Evolutionary conservation across 2,797 vertebrate genomes (phyloP).

Genomic region (Lateolabrax maculatus): DNA sequence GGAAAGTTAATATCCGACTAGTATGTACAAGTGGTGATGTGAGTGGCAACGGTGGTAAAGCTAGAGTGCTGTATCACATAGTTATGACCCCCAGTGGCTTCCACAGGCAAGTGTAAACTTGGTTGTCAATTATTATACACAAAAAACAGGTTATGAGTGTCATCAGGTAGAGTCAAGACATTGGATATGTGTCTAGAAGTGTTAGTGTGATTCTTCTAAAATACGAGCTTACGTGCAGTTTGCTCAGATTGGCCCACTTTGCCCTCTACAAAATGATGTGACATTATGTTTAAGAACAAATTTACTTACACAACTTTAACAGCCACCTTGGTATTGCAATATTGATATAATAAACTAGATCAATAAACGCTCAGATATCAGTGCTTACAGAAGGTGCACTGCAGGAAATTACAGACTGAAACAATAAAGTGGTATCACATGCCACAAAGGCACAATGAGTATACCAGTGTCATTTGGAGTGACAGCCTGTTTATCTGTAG

Average conservation of each 20-base stretch:
- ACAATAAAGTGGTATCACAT: slow-evolving; percentile 2
- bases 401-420: neutral
- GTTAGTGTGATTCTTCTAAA: neutral
- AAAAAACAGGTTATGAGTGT: neutral
- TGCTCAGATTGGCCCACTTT: neutral
- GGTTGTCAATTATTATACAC: neutral
- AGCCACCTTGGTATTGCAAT: neutral
- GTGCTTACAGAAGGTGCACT: neutral
- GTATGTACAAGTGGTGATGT: neutral
- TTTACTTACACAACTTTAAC: neutral
- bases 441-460: neutral
- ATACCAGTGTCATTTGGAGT: neutral
- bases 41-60: neutral
- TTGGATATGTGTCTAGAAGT: neutral
- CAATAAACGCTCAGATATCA: neutral
- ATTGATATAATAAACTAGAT: neutral
- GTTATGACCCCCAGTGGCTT: neutral
- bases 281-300: neutral
- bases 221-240: neutral
- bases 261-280: neutral
- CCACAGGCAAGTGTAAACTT: neutral
- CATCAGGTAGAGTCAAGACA: neutral
- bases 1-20: neutral
- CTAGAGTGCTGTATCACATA: neutral
- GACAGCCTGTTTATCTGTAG: neutral